phyloP scores from a whole-genome alignment of 2,888 invertebrate species.

The Boloria selene region DNA sequence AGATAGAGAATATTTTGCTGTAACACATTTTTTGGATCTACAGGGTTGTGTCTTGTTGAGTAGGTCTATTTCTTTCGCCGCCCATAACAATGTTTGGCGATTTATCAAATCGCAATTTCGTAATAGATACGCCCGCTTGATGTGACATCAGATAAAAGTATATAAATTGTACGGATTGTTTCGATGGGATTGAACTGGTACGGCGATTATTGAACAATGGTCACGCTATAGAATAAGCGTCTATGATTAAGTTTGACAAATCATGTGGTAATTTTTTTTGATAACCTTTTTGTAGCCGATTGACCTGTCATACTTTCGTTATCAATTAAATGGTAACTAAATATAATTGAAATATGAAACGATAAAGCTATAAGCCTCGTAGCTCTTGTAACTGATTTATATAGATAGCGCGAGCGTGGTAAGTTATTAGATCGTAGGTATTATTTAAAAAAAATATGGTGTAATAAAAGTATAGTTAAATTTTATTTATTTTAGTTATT shows the following conservation, averaged over 20 bases:
- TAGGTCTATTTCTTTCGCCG: slow-evolving; percentile 78
- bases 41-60: slow-evolving; percentile 67
- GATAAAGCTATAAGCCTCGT: no score
- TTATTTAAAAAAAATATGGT: no score
- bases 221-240: slow-evolving; percentile 10
- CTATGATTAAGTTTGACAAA: slow-evolving; percentile 24
- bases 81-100: slow-evolving; percentile 79
- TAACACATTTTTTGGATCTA: slow-evolving; percentile 41
- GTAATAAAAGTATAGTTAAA: no score
- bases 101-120: slow-evolving; percentile 82
- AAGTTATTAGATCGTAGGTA: no score
- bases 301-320: slow-evolving; percentile 16
- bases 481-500: no score
- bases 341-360: background rate
- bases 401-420: background rate
- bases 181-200: slow-evolving; percentile 31
- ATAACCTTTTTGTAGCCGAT: background rate
- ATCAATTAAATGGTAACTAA: slow-evolving; percentile 4
- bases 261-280: slow-evolving; percentile 22
- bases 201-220: slow-evolving; percentile 27
- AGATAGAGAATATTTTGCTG: slow-evolving; percentile 51
- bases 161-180: slow-evolving; percentile 56
- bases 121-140: slow-evolving; percentile 78
- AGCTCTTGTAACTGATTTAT: no score
- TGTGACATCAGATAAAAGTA: slow-evolving; percentile 67